These are phyloP conservation scores for Dermochelys coriacea DNA, from an alignment of 2,797 vertebrate genomes.

Conservation along the genomic window DNA sequence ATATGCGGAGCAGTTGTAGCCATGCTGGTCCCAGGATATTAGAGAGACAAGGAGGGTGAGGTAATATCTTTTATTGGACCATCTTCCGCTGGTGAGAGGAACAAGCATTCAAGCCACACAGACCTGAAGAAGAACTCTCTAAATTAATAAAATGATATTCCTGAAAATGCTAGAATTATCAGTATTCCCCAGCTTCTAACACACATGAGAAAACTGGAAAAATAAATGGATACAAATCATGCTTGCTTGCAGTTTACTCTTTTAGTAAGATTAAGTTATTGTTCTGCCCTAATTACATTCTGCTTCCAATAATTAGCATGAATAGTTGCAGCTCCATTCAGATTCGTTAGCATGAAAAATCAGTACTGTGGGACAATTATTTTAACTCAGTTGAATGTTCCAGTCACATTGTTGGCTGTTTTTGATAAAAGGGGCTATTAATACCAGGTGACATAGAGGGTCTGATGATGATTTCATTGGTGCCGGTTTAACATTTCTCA, in stretches of 20 bases:
- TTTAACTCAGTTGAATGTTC: rapidly evolving
- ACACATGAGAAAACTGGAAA: neutral
- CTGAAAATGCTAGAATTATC: neutral
- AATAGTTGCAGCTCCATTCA: neutral
- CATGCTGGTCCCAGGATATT: neutral
- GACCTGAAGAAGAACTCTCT: neutral
- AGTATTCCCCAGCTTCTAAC: neutral
- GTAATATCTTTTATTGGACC: neutral
- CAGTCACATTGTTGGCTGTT: rapidly evolving
- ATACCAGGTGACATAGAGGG: neutral
- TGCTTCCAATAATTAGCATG: neutral
- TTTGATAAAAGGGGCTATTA: neutral
- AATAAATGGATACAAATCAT: neutral
- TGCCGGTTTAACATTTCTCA: neutral
- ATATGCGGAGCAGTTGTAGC: neutral
- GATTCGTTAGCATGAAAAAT: neutral
- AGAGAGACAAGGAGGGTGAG: neutral
- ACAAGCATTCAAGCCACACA: neutral
- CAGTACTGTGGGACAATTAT: rapidly evolving
- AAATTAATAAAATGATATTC: neutral
- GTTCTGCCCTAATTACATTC: rapidly evolving
- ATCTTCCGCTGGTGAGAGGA: neutral
- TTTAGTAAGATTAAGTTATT: neutral
- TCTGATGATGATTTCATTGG: rapidly evolving
- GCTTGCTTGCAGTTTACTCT: rapidly evolving